Base-by-base conservation (phyloP, 2,888 invertebrate genomes). In the Miltochrista miniata region DNA sequence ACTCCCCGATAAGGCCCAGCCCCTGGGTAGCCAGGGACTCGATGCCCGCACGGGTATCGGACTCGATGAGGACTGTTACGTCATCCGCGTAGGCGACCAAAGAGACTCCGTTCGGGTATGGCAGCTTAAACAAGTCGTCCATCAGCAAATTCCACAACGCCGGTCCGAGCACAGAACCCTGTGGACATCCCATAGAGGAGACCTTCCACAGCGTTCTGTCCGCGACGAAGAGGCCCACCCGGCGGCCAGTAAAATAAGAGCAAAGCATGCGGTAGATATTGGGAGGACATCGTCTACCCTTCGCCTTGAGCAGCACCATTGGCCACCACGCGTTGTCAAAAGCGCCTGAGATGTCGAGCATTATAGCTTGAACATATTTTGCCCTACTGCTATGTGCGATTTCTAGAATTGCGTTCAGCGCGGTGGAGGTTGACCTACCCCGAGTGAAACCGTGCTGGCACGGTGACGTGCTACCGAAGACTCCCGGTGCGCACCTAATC, bases 311-410 rank as follows among this genome's bases (percentile, higher is more conserved):
- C 14, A 78, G 18, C 7, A 78, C 57, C 69, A 73, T 72, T 3
- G 74, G 73, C 76, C 77, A 75, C 72, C 73, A 74, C 2, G 76
- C 69, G 45, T 72, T 74, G 35, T 78, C 63, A n/a, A 72, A 75
- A 2, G 74, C 74, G 0, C 73, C 73, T 0, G 69, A 60, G 7
- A 75, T 76, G 57, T 79, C 75, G n/a, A 38, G 18, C n/a, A 38
- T 18, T 1, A 38, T 11, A 0, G 18, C 11, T 7, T 38, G 38
- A 1, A 0, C 76, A 48, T 0, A 74, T 39, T 0, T 29, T 7
- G 2, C 1, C 0, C 71, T 4, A 57, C 68, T 51, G 68, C 70
- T 0, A 58, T 31, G 14, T 12, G 70, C 72, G 1, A 72, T 72
- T 0, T 71, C 72, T 0, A 67, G 57, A 4, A 74, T 74, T 57